Evolutionary conservation across 2,113 vertebrate species (phyloP).

Genomic region (Chaenogobius annularis): DNA sequence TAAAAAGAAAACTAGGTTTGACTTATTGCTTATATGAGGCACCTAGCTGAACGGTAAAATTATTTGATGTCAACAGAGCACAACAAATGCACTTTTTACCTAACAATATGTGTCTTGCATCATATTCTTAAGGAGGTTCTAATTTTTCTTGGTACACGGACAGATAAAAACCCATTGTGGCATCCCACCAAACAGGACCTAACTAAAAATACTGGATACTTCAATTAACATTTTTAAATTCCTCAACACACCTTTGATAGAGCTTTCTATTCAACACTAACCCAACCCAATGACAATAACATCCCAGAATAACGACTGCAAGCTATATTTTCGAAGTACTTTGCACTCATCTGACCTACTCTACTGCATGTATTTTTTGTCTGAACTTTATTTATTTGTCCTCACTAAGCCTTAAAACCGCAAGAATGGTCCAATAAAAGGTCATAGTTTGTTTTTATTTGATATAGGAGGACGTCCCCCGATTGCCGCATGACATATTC

Average conservation of each 20-base stretch:
- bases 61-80: too few species aligned
- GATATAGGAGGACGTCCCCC: too few species aligned
- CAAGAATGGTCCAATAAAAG: not conserved
- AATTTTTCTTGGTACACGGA: not conserved
- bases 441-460: not conserved
- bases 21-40: not conserved
- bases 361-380: too few species aligned
- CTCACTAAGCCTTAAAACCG: not conserved
- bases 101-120: not conserved
- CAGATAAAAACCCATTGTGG: not conserved
- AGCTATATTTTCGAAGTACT: not conserved
- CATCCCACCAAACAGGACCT: slow-evolving; percentile 43
- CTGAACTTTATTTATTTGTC: not conserved
- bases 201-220: not conserved
- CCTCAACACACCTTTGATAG: slow-evolving; percentile 9
- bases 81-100: too few species aligned
- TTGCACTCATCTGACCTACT: not conserved
- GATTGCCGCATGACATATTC: too few species aligned
- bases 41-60: not conserved
- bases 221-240: slow-evolving; percentile 9
- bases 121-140: not conserved
- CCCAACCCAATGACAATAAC: not conserved
- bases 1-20: too few species aligned
- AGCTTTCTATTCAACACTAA: not conserved
- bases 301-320: not conserved